Conservation (phyloP, 2,113 vertebrate species). For the Pterocles orientalis region DNA sequence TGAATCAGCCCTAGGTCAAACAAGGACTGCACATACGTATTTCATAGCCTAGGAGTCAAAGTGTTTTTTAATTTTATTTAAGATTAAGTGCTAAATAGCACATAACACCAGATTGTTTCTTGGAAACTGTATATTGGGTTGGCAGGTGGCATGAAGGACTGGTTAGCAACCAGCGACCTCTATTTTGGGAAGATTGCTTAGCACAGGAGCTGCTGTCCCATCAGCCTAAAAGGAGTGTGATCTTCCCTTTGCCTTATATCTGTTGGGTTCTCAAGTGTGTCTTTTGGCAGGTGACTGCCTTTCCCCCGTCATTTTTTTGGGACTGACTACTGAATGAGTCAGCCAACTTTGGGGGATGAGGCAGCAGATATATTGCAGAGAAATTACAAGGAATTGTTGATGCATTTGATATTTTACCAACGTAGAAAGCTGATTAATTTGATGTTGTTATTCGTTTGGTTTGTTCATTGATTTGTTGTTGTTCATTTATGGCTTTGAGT, state of each 20-base stretch:
- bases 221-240: neutral
- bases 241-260: neutral
- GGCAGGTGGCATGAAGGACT: neutral
- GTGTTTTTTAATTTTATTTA: neutral
- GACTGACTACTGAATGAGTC: neutral
- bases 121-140: neutral
- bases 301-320: neutral
- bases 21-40: neutral
- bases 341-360: neutral
- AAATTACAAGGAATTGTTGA: neutral
- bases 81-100: neutral
- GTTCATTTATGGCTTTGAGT: neutral
- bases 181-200: neutral
- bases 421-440: neutral
- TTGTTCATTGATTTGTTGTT: neutral
- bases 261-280: neutral
- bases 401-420: neutral
- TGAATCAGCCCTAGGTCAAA: neutral
- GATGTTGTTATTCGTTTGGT: neutral
- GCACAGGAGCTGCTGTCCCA: neutral
- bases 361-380: neutral
- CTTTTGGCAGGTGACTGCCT: neutral
- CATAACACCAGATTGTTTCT: fast-evolving
- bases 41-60: neutral
- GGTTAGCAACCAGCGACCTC: neutral